Evolutionary conservation across 1,140 invertebrate genomes (phyloP), one percentile per base, ranked within the genome.

Genomic region (Ceratitis capitata): DNA sequence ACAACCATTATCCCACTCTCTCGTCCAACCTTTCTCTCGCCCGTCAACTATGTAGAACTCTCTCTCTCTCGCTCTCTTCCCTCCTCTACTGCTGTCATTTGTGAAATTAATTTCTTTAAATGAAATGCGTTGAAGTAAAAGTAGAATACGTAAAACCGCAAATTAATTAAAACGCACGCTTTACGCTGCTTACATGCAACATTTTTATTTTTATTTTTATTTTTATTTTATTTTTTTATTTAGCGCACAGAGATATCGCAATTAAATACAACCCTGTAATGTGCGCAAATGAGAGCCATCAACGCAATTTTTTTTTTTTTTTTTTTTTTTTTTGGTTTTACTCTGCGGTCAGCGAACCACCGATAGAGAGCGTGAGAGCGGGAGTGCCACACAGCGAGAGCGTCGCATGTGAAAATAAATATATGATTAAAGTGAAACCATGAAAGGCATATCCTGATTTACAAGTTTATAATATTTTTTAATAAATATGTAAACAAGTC

Each of bases 121-220:
- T 23, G 23, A 78, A 78, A 78, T 78, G 69, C 19, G n/a, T 61
- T n/a, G n/a, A n/a, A n/a, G n/a, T 23, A 23, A 56, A 14, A 56
- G 51, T 9, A n/a, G 19, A 23, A 56, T 56, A 56, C n/a, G 51
- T 32, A 78, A 78, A 78, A 78, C 35, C 69, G 39, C 69, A 78
- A 78, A 78, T 78, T 78, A 78, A 78, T 78, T 78, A 78, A 42
- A 78, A 78, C 45, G 69, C 39, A 78, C 69, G 69, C 69, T 45
- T 78, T 23, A 78, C 69, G 32, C 19, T n/a, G n/a, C n/a, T n/a
- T n/a, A n/a, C n/a, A n/a, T n/a, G n/a, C n/a, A n/a, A n/a, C n/a
- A n/a, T n/a, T n/a, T n/a, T n/a, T n/a, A n/a, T n/a, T n/a, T n/a
- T n/a, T n/a, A n/a, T n/a, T n/a, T n/a, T n/a, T n/a, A n/a, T n/a